Conservation (phyloP, 2,797 vertebrate species). For the Amblyraja radiata region DNA sequence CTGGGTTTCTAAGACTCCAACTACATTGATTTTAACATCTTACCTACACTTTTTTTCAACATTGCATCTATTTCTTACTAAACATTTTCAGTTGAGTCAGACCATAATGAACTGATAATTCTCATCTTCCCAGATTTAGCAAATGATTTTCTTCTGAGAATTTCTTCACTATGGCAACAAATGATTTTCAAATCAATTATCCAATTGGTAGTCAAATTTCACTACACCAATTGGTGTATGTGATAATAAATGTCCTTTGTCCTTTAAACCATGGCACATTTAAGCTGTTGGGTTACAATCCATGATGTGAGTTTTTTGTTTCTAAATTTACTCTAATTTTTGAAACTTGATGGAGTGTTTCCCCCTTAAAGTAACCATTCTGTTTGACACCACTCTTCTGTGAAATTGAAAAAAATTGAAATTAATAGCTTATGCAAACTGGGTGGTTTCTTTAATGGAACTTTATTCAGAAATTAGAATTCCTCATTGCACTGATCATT, state of each 20-base stretch:
- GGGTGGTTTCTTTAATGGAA: conserved; percentile 47
- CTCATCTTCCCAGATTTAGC: conserved; percentile 11
- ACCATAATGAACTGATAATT: neutral
- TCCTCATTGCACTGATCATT: conserved; percentile 42
- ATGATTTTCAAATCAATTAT: neutral
- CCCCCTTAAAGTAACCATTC: conserved; percentile 38
- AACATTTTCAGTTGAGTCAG: neutral
- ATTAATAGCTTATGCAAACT: conserved; percentile 44
- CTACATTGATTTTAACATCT: neutral
- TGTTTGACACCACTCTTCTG: conserved; percentile 39
- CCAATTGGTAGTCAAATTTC: too few relatives aligned
- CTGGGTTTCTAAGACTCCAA: too few relatives aligned
- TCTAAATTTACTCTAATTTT: neutral
- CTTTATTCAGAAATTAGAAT: conserved; percentile 47
- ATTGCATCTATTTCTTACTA: neutral
- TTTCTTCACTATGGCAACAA: neutral
- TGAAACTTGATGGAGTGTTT: conserved; percentile 43
- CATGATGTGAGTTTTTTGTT: neutral
- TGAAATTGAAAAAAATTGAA: conserved; percentile 51
- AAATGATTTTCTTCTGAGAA: neutral
- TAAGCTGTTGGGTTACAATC: conserved; percentile 1
- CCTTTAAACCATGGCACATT: neutral
- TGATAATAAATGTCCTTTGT: too few relatives aligned
- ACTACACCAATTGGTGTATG: too few relatives aligned
- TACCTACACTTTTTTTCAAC: neutral